These are phyloP conservation scores for Hemicrepidius hirtus DNA, from an alignment of 2,888 invertebrate genomes.

Conservation along the genomic window DNA sequence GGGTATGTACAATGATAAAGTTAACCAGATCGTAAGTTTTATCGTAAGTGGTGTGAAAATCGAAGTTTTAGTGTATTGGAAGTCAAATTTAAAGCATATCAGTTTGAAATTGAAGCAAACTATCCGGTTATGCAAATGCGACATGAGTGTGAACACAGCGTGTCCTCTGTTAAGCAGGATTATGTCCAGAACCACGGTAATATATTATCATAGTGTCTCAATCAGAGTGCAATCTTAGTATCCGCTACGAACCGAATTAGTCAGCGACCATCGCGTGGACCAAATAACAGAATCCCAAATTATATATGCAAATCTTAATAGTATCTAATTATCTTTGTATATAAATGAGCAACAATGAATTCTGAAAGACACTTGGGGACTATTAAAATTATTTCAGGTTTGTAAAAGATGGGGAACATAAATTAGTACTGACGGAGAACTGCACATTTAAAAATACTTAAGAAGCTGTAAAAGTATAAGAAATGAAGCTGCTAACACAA, in stretches of 20 bases:
- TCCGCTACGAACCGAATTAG: slow-evolving; percentile 46
- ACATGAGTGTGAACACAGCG: slow-evolving; percentile 63
- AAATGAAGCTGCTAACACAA: slow-evolving; percentile 46
- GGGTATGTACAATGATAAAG: neutral
- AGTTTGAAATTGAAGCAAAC: slow-evolving; percentile 51
- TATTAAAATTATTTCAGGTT: slow-evolving; percentile 48
- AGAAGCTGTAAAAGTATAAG: slow-evolving; percentile 47
- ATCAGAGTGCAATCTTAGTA: slow-evolving; percentile 53
- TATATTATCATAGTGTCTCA: slow-evolving; percentile 64
- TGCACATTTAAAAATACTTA: slow-evolving; percentile 50
- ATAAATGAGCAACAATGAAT: slow-evolving; percentile 51
- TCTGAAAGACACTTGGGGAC: slow-evolving; percentile 36
- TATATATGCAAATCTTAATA: slow-evolving; percentile 51
- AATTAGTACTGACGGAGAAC: slow-evolving; percentile 41
- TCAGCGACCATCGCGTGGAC: slow-evolving; percentile 49
- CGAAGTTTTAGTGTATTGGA: slow-evolving; percentile 18
- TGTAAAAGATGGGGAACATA: slow-evolving; percentile 39
- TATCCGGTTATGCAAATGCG: slow-evolving; percentile 63
- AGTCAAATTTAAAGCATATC: slow-evolving; percentile 27
- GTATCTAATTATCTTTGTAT: slow-evolving; percentile 55
- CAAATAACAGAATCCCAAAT: slow-evolving; percentile 48
- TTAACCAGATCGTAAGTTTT: slow-evolving; percentile 12
- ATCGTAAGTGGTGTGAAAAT: slow-evolving; percentile 23
- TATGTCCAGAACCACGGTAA: slow-evolving; percentile 61
- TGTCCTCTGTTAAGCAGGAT: slow-evolving; percentile 62